Evolutionary conservation across 2,797 vertebrate species (phyloP).

Genomic region (Staurois parvus): DNA sequence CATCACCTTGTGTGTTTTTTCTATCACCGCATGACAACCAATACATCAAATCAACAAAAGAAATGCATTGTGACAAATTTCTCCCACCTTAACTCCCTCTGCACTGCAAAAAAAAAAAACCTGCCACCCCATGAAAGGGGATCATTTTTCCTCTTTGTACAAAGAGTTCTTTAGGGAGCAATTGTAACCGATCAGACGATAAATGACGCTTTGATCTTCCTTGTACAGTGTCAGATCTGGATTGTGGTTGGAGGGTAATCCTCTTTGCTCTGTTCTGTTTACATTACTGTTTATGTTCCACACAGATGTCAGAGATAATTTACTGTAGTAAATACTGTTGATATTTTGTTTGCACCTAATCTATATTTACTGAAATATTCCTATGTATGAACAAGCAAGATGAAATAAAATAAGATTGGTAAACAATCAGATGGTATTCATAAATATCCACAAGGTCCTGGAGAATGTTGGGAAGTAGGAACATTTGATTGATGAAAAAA

Average conservation of each 20-base stretch:
- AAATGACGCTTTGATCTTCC: constrained; percentile 25
- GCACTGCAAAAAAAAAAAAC: background rate
- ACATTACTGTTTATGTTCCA: constrained; percentile 31
- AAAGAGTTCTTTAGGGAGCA: constrained; percentile 23
- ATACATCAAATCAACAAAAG: constrained; percentile 53
- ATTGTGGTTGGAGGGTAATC: constrained; percentile 35
- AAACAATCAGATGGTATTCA: too few species aligned
- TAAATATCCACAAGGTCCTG: too few species aligned
- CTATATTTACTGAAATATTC: too few species aligned
- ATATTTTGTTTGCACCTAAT: background rate
- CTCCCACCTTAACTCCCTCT: constrained; percentile 33
- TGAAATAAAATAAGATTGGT: too few species aligned
- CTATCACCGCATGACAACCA: constrained; percentile 48
- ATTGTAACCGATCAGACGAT: constrained; percentile 29
- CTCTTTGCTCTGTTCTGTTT: constrained; percentile 35
- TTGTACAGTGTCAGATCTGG: constrained; percentile 16
- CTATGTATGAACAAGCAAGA: too few species aligned
- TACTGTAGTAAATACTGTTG: constrained; percentile 22
- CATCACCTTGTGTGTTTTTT: constrained; percentile 51
- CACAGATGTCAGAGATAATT: constrained; percentile 39
- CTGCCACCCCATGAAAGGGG: constrained; percentile 8
- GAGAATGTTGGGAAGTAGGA: too few species aligned
- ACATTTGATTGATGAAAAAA: too few species aligned
- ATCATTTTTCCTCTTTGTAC: constrained; percentile 18
- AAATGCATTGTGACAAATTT: constrained; percentile 32